phyloP scores from a whole-genome alignment of 1,140 invertebrate genomes.

The Ceratosolen solmsi region DNA sequence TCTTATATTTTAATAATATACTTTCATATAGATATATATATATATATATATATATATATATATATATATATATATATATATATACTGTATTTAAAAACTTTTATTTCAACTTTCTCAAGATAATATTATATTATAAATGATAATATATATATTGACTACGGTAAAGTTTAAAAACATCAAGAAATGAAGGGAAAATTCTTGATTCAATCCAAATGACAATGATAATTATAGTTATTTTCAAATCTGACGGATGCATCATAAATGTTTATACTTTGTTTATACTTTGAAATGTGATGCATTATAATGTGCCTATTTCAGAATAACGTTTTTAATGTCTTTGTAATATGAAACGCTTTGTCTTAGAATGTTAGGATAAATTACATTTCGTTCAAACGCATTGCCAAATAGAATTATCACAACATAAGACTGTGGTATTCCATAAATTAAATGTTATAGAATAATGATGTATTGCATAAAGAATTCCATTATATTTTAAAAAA shows the following conservation, averaged over 20 bases:
- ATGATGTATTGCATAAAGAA: constrained; percentile 17
- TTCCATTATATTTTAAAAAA: constrained; percentile 45
- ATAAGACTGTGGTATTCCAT: constrained; percentile 41
- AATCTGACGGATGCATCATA: constrained; percentile 14
- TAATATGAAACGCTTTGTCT: background rate
- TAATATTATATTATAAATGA: too few species aligned
- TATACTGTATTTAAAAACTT: constrained; percentile 1
- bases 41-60: background rate
- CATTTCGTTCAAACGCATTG: constrained; percentile 32
- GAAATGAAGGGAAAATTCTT: background rate
- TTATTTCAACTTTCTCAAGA: too few species aligned
- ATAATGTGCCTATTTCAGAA: constrained; percentile 28
- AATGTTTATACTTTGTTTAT: background rate
- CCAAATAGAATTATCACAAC: constrained; percentile 30
- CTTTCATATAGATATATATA: constrained; percentile 22
- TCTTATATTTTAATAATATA: constrained; percentile 52
- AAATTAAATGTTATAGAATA: constrained; percentile 37
- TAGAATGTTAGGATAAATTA: constrained; percentile 6
- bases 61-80: too few species aligned
- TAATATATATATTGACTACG: constrained; percentile 22
- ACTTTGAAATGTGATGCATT: constrained; percentile 11
- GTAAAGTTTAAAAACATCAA: background rate
- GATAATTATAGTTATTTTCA: constrained; percentile 28
- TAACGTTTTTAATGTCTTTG: constrained; percentile 21
- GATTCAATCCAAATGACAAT: background rate